These are phyloP conservation scores for Tauraco hartlaubi DNA, from an alignment of 2,797 vertebrate genomes.

Conservation along the genomic window DNA sequence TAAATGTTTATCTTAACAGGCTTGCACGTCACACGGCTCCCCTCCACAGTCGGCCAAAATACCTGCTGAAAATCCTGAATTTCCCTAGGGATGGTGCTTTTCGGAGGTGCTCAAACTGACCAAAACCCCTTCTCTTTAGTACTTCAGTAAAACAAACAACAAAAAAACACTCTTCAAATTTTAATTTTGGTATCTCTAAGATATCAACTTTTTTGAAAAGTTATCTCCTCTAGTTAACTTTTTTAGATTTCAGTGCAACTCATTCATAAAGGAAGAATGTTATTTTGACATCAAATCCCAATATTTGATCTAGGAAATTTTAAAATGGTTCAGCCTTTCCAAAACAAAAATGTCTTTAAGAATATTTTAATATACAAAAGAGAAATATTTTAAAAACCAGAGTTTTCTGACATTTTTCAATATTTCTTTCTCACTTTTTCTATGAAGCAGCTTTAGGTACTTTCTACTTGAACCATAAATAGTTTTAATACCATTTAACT, in stretches of 20 bases:
- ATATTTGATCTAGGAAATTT: neutral
- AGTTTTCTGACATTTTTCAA: neutral
- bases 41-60: neutral
- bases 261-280: neutral
- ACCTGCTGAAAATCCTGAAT: neutral
- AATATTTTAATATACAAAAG: neutral
- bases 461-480: neutral
- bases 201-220: neutral
- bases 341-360: neutral
- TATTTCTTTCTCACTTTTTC: neutral
- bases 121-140: neutral
- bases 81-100: neutral
- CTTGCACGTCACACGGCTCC: neutral
- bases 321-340: neutral
- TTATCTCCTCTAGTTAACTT: neutral
- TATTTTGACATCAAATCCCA: neutral
- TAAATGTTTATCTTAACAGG: neutral
- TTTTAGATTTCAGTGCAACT: neutral
- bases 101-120: neutral
- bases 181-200: neutral
- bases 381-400: neutral
- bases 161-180: neutral
- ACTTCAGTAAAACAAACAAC: neutral
- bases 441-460: neutral
- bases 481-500: neutral